Percentiles rank a stretch among this genome's conserved stretches.
These are phyloP conservation scores for Cromileptes altivelis DNA, from an alignment of 2,113 vertebrate genomes.

Conservation along the genomic window DNA sequence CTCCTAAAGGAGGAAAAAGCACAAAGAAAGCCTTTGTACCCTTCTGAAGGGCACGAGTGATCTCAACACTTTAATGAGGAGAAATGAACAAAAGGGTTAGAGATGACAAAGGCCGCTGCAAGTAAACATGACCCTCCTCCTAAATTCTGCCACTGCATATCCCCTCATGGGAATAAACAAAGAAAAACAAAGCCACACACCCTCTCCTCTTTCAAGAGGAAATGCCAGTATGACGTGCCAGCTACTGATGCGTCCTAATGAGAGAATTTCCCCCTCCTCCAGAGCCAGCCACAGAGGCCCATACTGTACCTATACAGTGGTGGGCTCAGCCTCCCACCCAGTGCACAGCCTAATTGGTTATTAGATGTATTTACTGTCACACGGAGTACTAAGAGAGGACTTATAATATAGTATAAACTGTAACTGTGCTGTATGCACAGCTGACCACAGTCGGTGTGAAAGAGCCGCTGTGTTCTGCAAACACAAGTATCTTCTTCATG, in stretches of 20 bases:
- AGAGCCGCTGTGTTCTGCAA: constrained; percentile 26
- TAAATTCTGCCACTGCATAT: constrained; percentile 69
- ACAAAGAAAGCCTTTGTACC: constrained; percentile 58
- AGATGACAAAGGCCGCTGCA: constrained; percentile 71
- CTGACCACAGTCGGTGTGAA: not conserved
- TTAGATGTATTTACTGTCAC: constrained; percentile 67
- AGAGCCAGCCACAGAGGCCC: constrained; percentile 27
- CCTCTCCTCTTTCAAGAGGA: constrained; percentile 52
- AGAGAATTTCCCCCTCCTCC: constrained; percentile 51
- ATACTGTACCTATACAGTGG: constrained; percentile 37
- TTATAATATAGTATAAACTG: constrained; percentile 24
- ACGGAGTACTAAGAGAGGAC: constrained; percentile 26
- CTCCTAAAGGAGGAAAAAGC: constrained; percentile 55
- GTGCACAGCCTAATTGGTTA: constrained; percentile 72
- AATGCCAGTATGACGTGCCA: constrained; percentile 77
- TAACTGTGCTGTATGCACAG: constrained; percentile 27
- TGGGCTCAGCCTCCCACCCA: constrained; percentile 17
- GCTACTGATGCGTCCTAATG: constrained; percentile 80
- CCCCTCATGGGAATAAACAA: constrained; percentile 68
- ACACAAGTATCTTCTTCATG: not conserved
- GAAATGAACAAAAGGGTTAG: constrained; percentile 67
- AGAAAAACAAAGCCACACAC: constrained; percentile 57
- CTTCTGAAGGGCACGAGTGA: constrained; percentile 62
- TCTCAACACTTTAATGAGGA: constrained; percentile 78
- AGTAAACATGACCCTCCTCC: constrained; percentile 74